Conservation (phyloP, 2,888 invertebrate species). For the Orchesellides sinensis region DNA sequence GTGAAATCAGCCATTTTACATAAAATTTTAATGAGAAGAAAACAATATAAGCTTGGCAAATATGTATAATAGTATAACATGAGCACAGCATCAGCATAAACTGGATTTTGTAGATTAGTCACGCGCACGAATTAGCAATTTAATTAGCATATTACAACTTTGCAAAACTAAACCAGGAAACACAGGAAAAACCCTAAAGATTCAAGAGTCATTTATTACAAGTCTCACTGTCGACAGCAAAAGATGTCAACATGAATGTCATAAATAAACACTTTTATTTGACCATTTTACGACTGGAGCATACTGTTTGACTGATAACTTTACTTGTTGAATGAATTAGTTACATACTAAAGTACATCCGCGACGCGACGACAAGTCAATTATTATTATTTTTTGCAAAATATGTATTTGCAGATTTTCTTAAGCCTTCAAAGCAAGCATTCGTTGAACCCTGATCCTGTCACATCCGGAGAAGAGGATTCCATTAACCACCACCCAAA, state of each 20-base stretch:
- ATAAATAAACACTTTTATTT: no score
- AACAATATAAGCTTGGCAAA: no score
- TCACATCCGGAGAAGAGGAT: slow-evolving; percentile 30
- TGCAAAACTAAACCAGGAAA: slow-evolving; percentile 25
- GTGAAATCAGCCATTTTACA: background rate
- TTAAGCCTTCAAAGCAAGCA: slow-evolving; percentile 63
- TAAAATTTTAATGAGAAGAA: no score
- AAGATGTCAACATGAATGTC: background rate
- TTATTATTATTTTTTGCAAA: background rate
- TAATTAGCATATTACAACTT: slow-evolving; percentile 67
- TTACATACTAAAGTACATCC: slow-evolving; percentile 2
- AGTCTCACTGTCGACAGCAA: background rate
- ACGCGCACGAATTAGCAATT: slow-evolving; percentile 65
- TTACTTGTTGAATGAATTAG: no score
- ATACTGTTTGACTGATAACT: no score
- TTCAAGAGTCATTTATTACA: background rate
- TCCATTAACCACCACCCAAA: background rate
- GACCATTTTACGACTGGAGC: no score
- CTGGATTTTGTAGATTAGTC: background rate
- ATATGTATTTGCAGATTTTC: slow-evolving; percentile 65
- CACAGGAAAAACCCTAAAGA: background rate
- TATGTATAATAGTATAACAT: no score
- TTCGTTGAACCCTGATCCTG: slow-evolving; percentile 24
- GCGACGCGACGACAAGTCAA: no score
- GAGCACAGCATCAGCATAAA: no score